phyloP scores from a whole-genome alignment of 2,797 vertebrate genomes.

The Thalassophryne amazonica region DNA sequence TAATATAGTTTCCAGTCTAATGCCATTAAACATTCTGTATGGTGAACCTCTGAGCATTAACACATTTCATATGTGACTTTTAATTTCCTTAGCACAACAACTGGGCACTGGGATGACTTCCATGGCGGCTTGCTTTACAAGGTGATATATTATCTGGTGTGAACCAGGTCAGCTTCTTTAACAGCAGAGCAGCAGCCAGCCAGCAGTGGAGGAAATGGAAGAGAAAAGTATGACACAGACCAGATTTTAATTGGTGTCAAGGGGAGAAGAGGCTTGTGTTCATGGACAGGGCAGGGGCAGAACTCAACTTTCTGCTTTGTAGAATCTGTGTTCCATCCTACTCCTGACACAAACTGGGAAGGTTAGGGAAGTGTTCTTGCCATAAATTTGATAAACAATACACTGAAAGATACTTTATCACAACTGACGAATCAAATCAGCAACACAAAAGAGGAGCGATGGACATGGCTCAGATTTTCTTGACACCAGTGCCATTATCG shows the following conservation, averaged over 20 bases:
- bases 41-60: constrained; percentile 32
- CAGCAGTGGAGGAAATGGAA: constrained; percentile 29
- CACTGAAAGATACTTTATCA: too few species aligned
- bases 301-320: too few species aligned
- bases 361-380: too few species aligned
- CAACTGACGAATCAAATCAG: too few species aligned
- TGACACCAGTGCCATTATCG: too few species aligned
- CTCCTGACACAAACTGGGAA: too few species aligned
- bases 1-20: neutral
- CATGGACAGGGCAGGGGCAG: neutral
- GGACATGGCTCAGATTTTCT: too few species aligned
- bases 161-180: constrained; percentile 58
- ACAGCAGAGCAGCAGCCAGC: constrained; percentile 26
- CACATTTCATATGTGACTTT: constrained; percentile 61
- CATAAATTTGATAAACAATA: too few species aligned
- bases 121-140: constrained; percentile 46
- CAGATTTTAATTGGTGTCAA: constrained; percentile 42
- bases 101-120: constrained; percentile 20
- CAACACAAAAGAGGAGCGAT: too few species aligned
- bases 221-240: constrained; percentile 32
- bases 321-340: too few species aligned
- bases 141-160: constrained; percentile 63
- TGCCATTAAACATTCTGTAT: constrained; percentile 22
- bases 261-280: neutral
- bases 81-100: constrained; percentile 66